Evolutionary conservation across 92 coral and sea anemone species (phyloP).

Genomic region (Palythoa caribaeorum): DNA sequence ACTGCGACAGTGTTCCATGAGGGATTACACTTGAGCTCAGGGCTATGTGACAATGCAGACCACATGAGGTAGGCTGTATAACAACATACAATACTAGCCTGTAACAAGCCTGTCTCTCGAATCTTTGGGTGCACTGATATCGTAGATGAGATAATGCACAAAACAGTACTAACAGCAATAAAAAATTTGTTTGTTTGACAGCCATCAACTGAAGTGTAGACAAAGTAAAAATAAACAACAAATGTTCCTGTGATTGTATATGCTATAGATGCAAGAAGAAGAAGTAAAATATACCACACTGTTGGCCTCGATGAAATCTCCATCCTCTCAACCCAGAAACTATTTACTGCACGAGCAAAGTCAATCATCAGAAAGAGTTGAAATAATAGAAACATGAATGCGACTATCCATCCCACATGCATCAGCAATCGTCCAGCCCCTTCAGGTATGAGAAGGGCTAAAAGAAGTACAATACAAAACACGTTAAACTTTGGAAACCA

Average conservation of each 20-base stretch:
- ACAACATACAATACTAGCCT: conserved; percentile 74
- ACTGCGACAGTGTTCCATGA: conserved; percentile 49
- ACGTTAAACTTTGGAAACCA: conserved; percentile 87
- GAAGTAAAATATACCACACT: conserved; percentile 68
- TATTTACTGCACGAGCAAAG: conserved; percentile 66
- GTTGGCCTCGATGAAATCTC: conserved; percentile 68
- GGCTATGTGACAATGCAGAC: conserved; percentile 80
- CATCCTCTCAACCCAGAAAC: conserved; percentile 75
- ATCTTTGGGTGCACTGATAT: conserved; percentile 80
- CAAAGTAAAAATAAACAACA: conserved; percentile 72
- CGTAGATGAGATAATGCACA: conserved; percentile 69
- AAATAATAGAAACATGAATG: conserved; percentile 70
- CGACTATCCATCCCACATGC: conserved; percentile 85
- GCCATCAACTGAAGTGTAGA: conserved; percentile 61
- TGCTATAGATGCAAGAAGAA: conserved; percentile 58
- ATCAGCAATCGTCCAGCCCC: conserved; percentile 77
- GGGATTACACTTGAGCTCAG: conserved; percentile 72
- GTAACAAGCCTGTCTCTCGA: conserved; percentile 80
- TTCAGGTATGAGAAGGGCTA: conserved; percentile 80
- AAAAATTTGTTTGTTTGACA: conserved; percentile 74
- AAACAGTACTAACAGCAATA: conserved; percentile 56
- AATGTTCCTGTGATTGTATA: conserved; percentile 57
- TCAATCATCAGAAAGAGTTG: conserved; percentile 80
- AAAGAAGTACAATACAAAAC: conserved; percentile 67
- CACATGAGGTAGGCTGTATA: conserved; percentile 74